Percentiles rank a stretch among this genome's conserved stretches.
Conservation (phyloP, 2,797 vertebrate species). For the Chelmon rostratus region DNA sequence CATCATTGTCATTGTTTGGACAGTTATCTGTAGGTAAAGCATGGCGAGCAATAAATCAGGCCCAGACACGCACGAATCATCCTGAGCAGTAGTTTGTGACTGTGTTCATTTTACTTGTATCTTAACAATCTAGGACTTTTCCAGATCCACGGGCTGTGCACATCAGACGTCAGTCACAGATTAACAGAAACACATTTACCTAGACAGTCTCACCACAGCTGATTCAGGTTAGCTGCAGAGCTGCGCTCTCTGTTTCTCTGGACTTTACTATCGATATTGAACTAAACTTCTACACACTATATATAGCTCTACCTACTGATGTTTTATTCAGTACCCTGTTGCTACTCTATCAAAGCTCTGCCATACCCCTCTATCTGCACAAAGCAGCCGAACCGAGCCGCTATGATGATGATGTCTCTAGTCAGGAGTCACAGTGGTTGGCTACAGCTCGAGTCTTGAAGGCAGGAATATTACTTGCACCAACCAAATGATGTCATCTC, state of each 20-base stretch:
- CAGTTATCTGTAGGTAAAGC: constrained; percentile 30
- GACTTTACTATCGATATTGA: constrained; percentile 1
- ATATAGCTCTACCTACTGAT: constrained; percentile 16
- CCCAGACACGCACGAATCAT: constrained; percentile 19
- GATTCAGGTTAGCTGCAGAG: not conserved
- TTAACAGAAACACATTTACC: constrained; percentile 10
- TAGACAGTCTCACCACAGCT: not conserved
- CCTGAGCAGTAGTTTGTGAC: constrained; percentile 14
- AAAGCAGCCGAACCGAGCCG: constrained; percentile 20
- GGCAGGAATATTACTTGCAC: constrained; percentile 52
- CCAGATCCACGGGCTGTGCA: not conserved
- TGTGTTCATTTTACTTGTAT: constrained; percentile 7
- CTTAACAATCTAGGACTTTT: not conserved
- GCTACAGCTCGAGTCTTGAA: constrained; percentile 33
- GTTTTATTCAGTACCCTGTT: constrained; percentile 6
- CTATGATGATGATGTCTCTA: constrained; percentile 48
- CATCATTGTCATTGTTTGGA: constrained; percentile 27
- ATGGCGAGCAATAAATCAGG: constrained; percentile 35
- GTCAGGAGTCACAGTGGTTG: constrained; percentile 53
- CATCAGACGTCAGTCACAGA: constrained; percentile 19
- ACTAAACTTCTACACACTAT: not conserved
- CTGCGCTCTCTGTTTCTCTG: not conserved
- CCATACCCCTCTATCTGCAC: constrained; percentile 22
- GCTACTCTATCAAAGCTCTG: constrained; percentile 5
- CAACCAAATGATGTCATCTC: constrained; percentile 62